phyloP scores from a whole-genome alignment of 2,888 invertebrate species.

The Venusia cambrica region DNA sequence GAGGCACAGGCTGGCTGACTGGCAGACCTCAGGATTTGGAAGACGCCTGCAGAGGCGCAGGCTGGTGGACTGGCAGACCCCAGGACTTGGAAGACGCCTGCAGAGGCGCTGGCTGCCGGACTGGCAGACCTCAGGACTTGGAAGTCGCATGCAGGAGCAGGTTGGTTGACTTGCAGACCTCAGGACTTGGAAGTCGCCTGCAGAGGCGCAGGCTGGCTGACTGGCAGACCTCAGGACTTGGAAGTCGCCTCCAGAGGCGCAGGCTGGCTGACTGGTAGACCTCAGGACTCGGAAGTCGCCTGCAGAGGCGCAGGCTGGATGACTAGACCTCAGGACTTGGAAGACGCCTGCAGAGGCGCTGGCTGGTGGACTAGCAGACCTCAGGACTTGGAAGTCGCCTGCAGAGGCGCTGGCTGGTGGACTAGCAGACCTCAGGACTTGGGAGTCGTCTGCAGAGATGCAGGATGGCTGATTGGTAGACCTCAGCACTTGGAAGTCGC shows the following conservation, averaged over 20 bases:
- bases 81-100: background rate
- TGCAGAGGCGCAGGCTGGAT: constrained; percentile 1
- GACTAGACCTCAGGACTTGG: background rate
- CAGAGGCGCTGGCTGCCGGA: constrained; percentile 1
- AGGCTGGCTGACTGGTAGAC: constrained; percentile 5
- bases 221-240: constrained; percentile 1
- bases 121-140: constrained; percentile 1
- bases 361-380: constrained; percentile 1
- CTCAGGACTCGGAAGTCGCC: constrained; percentile 1
- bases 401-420: constrained; percentile 2
- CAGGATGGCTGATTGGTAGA: constrained; percentile 1
- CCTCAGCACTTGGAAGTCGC: constrained; percentile 1
- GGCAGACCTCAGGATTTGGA: background rate
- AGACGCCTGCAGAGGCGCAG: constrained; percentile 2
- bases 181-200: background rate
- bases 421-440: constrained; percentile 1
- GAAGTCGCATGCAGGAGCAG: constrained; percentile 1
- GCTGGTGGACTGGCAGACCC: constrained; percentile 1
- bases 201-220: background rate
- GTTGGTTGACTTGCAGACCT: constrained; percentile 1
- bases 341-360: background rate
- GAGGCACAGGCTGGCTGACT: constrained; percentile 3
- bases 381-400: background rate
- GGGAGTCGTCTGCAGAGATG: background rate
- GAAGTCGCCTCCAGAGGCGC: background rate